Evolutionary conservation across 2,888 invertebrate species (phyloP).

Genomic region (Baccha elongata): DNA sequence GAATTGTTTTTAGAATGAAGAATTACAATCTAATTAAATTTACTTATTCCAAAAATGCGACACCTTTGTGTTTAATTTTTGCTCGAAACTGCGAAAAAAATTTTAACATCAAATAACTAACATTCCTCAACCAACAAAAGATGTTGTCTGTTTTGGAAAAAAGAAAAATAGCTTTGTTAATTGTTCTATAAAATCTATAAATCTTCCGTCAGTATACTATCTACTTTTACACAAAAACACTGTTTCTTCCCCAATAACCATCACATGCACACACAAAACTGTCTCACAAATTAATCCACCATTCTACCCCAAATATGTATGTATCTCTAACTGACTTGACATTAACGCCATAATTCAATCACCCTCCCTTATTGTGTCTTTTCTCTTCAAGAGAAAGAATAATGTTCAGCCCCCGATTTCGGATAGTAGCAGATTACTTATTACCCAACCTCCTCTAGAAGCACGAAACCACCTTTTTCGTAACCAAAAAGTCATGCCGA

Average conservation of each 20-base stretch:
- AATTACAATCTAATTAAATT: constrained; percentile 6
- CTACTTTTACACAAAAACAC: constrained; percentile 12
- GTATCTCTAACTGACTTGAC: constrained; percentile 52
- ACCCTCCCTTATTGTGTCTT: constrained; percentile 50
- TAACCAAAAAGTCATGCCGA: constrained; percentile 37
- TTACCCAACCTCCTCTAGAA: constrained; percentile 29
- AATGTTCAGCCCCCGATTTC: constrained; percentile 15
- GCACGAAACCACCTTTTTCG: constrained; percentile 55
- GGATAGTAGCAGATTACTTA: constrained; percentile 60
- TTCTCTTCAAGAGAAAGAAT: constrained; percentile 12
- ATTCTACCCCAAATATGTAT: not conserved
- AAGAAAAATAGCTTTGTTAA: constrained; percentile 49
- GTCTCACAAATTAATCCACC: constrained; percentile 54
- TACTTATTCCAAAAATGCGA: constrained; percentile 17
- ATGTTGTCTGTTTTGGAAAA: not conserved
- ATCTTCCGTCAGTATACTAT: constrained; percentile 48
- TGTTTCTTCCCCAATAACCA: not conserved
- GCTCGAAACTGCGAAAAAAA: constrained; percentile 3
- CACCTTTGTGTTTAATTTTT: constrained; percentile 17
- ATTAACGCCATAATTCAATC: constrained; percentile 73
- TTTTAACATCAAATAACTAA: not conserved
- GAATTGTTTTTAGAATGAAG: constrained; percentile 1
- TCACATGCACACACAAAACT: constrained; percentile 36
- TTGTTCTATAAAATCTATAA: constrained; percentile 65
- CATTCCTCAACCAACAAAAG: not conserved